Base-by-base conservation (phyloP, 2,888 invertebrate species). In the Oligia fasciuncula region DNA sequence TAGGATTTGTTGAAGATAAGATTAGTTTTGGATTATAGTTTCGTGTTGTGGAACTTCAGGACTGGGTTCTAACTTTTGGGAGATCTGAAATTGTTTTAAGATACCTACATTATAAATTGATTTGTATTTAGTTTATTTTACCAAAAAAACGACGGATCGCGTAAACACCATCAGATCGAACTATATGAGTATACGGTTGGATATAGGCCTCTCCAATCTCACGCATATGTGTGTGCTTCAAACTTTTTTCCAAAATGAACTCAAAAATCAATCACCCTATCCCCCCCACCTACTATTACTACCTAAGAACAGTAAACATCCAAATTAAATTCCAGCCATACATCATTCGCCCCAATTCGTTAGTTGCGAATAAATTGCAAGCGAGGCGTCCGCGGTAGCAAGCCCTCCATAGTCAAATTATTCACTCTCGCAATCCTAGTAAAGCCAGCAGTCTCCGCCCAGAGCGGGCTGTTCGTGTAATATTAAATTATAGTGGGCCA, bases 401-500 rank as follows among this genome's bases (percentile, higher is more conserved):
- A 90, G 94, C 93, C 94, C 94, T 95, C 95, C 95, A 94, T 94
- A 96, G 94, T 95, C 94, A 95, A 96, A 96, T 96, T 96, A 96
- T 95, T 96, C 96, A 95, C 95, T 95, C 93, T 93, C 93, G 93
- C 95, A 95, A 96, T 94, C 95, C 95, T 88, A 93, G 93, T 93
- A 95, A 94, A 94, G 95, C 96, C 93, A 92, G 92, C 93, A 92
- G 92, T 92, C 94, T 91, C 92, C 89, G 91, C 91, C 87, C 89
- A 90, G 85, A 90, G 89, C 90, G 89, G 87, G 88, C 90, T 87
- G 93, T 90, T 95, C 94, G 94, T 95, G 95, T 96, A 96, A 96
- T 96, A 96, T 96, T 96, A 96, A 96, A 96, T 96, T 96, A 96
- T 95, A 96, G 95, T 94, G 93, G 94, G 92, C 94, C 95, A 90